These are phyloP conservation scores for Enteromius paludinosus DNA, from an alignment of 2,797 vertebrate species.

Conservation along the genomic window DNA sequence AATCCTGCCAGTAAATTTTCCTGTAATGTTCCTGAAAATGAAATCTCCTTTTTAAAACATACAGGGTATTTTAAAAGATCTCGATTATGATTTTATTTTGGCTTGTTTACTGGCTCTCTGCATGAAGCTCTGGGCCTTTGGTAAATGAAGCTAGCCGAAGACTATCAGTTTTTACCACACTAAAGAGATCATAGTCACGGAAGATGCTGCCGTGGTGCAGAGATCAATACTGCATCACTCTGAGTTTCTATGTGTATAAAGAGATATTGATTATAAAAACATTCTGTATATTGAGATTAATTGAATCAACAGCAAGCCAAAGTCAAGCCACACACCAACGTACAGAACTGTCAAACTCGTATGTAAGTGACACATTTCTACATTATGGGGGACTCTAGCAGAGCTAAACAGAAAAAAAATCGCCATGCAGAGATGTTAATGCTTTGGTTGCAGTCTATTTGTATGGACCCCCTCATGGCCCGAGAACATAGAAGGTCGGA, in stretches of 20 bases:
- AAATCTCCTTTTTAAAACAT: constrained; percentile 16
- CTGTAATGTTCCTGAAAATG: constrained; percentile 21
- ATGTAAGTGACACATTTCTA: constrained; percentile 13
- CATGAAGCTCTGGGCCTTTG: constrained; percentile 25
- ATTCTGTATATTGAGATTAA: constrained; percentile 53
- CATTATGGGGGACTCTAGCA: background rate
- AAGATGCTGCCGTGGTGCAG: constrained; percentile 40
- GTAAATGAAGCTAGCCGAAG: constrained; percentile 9
- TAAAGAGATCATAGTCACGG: constrained; percentile 45
- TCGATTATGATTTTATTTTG: constrained; percentile 9
- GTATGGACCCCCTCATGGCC: background rate
- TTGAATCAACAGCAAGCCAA: constrained; percentile 41
- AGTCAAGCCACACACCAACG: constrained; percentile 3
- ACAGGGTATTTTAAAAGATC: background rate
- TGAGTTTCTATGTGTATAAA: constrained; percentile 49
- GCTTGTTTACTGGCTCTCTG: constrained; percentile 16
- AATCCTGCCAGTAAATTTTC: background rate
- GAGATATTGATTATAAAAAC: constrained; percentile 50
- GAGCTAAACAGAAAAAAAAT: constrained; percentile 15
- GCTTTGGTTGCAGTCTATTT: constrained; percentile 26
- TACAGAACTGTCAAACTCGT: constrained; percentile 19
- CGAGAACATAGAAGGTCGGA: constrained; percentile 37
- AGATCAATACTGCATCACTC: constrained; percentile 47
- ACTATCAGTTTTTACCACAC: constrained; percentile 20
- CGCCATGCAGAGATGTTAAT: background rate